phyloP scores from a whole-genome alignment of 2,113 vertebrate genomes.

The Eurystomus gularis region DNA sequence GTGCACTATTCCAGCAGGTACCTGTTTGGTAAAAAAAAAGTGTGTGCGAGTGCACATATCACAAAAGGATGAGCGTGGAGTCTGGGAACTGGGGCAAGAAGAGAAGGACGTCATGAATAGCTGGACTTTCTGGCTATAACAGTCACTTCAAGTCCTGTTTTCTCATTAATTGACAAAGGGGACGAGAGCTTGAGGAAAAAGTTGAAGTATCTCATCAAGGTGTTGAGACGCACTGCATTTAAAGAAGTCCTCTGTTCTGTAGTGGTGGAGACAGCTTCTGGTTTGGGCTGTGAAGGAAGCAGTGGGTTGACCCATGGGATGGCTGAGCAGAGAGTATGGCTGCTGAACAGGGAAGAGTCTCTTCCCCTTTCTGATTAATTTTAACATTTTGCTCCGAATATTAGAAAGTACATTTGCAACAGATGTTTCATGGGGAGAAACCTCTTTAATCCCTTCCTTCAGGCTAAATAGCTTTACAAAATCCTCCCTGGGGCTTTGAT shows the following conservation, averaged over 20 bases:
- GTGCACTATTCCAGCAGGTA: not conserved
- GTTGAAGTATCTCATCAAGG: not conserved
- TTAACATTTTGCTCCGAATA: conserved; percentile 28
- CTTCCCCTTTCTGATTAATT: conserved; percentile 17
- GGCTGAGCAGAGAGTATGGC: not conserved
- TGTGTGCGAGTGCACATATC: not conserved
- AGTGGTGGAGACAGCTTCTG: not conserved
- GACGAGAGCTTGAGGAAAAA: not conserved
- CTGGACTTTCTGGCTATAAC: not conserved
- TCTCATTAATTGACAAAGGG: not conserved
- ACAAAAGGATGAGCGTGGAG: not conserved
- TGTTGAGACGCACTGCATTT: not conserved
- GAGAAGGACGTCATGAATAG: not conserved
- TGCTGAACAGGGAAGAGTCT: not conserved
- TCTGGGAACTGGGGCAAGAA: not conserved
- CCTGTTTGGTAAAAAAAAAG: not conserved
- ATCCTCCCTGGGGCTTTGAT: conserved; percentile 60
- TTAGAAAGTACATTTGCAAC: conserved; percentile 53
- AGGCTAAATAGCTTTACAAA: conserved; percentile 68
- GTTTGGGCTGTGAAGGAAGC: not conserved
- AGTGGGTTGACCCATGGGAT: not conserved
- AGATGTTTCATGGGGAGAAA: conserved; percentile 64
- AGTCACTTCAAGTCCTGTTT: not conserved
- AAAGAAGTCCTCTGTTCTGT: not conserved
- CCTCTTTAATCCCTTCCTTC: conserved; percentile 66